Base-by-base conservation (phyloP, 37 sponge, comb jelly and placozoan genomes). In the Bolinopsis microptera region DNA sequence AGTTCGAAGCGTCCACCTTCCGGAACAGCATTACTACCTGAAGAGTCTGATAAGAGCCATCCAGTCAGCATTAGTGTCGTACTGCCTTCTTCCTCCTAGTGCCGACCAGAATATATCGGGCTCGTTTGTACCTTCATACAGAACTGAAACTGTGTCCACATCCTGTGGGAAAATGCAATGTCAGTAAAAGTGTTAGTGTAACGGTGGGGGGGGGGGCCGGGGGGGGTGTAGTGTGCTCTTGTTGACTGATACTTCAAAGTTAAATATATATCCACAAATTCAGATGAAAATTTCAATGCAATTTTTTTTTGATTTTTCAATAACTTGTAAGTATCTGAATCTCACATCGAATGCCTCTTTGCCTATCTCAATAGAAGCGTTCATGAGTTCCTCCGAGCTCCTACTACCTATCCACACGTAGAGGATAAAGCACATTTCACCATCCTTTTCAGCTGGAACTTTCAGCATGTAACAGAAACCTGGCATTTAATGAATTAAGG, bases 91-190 rank as follows among this genome's bases (percentile, higher is more conserved):
- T 37, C 97, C 97, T 23, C 97, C 97, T 35, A 98, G 94, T 3
- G 97, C 99, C 9, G 96, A 96, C 98, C 99, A 98, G 95, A 98
- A 98, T 95, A 97, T 97, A 28, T 86, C 61, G 61, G 90, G 90
- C 61, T 86, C 90, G 30, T 41, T 86, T 18, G 34, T 86, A 28
- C 90, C 90, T 27, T 86, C 90, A 48, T 86, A 86, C 27, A 86
- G 30, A 0, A 86, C 90, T 0, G 90, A 36, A 8, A 86, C 90
- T 9, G 90, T 86, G 61, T 86, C 90, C 1, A 39, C 41, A 26
- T 86, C 90, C 90, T 86, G 90, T 82, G 61, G n/a, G n/a, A n/a
- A n/a, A n/a, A n/a, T n/a, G n/a, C n/a, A n/a, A n/a, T n/a, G n/a
- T n/a, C n/a, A n/a, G n/a, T n/a, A n/a, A n/a, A n/a, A n/a, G n/a